Conservation (phyloP, 2,888 invertebrate genomes). For the Graphium colonna region DNA sequence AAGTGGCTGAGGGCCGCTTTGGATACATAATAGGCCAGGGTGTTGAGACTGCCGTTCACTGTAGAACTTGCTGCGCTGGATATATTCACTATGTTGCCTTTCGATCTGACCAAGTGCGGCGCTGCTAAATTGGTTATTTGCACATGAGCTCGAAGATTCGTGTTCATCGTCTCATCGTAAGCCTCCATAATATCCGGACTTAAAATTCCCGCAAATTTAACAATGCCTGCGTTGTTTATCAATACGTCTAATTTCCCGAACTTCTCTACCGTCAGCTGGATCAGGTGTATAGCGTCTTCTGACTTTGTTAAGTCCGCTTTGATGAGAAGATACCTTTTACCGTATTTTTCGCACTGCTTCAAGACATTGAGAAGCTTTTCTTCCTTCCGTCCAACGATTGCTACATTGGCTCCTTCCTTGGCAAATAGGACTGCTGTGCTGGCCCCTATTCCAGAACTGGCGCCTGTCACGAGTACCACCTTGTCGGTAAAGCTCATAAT, state of each 20-base stretch:
- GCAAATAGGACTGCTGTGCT: constrained; percentile 82
- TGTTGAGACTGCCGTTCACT: no score
- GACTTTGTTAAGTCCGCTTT: constrained; percentile 43
- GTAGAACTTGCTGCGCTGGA: constrained; percentile 45
- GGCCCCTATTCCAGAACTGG: no score
- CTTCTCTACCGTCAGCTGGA: constrained; percentile 34
- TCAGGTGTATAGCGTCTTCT: constrained; percentile 31
- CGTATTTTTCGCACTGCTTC: constrained; percentile 27
- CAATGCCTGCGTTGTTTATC: constrained; percentile 45
- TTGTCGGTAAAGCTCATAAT: constrained; percentile 48
- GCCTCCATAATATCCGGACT: constrained; percentile 33
- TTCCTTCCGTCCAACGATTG: constrained; percentile 83
- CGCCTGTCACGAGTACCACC: constrained; percentile 77
- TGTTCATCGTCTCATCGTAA: constrained; percentile 40
- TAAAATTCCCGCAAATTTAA: constrained; percentile 25
- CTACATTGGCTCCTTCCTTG: constrained; percentile 78
- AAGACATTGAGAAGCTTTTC: constrained; percentile 81
- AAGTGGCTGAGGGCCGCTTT: no score
- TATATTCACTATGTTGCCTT: constrained; percentile 47
- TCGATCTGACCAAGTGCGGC: constrained; percentile 38
- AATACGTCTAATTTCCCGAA: constrained; percentile 45
- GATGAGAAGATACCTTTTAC: constrained; percentile 34
- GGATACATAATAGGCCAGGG: no score
- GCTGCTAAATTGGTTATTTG: constrained; percentile 41
- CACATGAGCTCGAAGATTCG: constrained; percentile 43